Conservation (phyloP, 2,113 vertebrate genomes). For the Urocolius indicus region DNA sequence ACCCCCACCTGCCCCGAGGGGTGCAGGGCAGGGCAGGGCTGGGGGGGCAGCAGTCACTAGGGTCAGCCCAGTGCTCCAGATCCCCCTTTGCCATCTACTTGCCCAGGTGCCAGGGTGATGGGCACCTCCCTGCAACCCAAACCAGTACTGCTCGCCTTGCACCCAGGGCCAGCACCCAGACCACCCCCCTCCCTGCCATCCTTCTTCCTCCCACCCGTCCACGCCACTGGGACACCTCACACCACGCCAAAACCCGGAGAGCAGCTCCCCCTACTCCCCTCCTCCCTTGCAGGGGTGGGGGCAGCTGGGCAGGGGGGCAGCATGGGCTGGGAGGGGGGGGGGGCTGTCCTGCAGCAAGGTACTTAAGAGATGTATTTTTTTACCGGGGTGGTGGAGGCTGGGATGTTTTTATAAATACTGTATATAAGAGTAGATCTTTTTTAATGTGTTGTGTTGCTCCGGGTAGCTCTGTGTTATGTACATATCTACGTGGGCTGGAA, state of each 20-base stretch:
- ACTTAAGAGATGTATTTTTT: constrained; percentile 66
- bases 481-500: background rate
- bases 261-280: accelerated
- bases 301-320: background rate
- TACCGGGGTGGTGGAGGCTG: constrained; percentile 58
- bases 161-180: background rate
- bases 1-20: accelerated
- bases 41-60: background rate
- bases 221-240: background rate
- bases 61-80: background rate
- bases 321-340: too few relatives aligned
- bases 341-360: background rate
- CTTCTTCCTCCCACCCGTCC: background rate
- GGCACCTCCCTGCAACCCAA: background rate
- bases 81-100: background rate
- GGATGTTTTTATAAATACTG: constrained; percentile 74
- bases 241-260: background rate
- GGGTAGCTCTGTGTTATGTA: constrained; percentile 50
- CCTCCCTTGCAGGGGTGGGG: background rate
- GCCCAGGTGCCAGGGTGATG: background rate
- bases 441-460: background rate
- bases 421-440: constrained; percentile 73
- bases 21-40: accelerated
- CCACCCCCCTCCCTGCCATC: background rate
- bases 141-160: background rate